Evolutionary conservation across 2,797 vertebrate species (phyloP).

Genomic region (Microctenopoma lineatum): DNA sequence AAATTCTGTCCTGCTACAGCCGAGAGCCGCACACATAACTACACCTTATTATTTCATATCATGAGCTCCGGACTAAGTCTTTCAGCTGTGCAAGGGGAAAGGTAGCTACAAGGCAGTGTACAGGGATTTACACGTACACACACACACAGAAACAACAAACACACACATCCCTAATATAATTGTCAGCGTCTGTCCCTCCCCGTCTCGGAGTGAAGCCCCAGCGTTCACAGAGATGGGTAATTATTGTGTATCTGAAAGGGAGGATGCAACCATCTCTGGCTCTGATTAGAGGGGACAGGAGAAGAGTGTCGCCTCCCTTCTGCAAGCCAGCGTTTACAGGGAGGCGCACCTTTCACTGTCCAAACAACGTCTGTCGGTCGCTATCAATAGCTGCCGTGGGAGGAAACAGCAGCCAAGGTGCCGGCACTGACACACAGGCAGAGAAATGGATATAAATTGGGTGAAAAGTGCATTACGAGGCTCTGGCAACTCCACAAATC

Average conservation of each 20-base stretch:
- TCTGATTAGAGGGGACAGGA: constrained; percentile 92
- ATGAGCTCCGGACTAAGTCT: constrained; percentile 54
- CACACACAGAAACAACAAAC: constrained; percentile 51
- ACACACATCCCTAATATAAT: constrained; percentile 83
- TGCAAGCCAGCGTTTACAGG: constrained; percentile 84
- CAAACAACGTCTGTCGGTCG: constrained; percentile 68
- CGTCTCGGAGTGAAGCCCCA: constrained; percentile 87
- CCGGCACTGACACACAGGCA: constrained; percentile 23
- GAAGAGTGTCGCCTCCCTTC: constrained; percentile 81
- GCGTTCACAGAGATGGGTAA: constrained; percentile 89
- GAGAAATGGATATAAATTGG: constrained; percentile 64
- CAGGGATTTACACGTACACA: constrained; percentile 37
- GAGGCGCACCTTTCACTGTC: constrained; percentile 83
- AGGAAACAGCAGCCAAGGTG: constrained; percentile 64
- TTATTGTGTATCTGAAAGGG: constrained; percentile 93
- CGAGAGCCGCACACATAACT: constrained; percentile 53
- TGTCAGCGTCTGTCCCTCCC: constrained; percentile 84
- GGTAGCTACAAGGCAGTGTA: constrained; percentile 66
- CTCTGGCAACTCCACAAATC: constrained; percentile 49
- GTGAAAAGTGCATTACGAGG: constrained; percentile 55
- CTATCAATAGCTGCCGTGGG: constrained; percentile 72
- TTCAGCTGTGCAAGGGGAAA: constrained; percentile 61
- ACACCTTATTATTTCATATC: constrained; percentile 77
- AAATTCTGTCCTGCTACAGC: constrained; percentile 68
- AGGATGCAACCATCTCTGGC: constrained; percentile 91